phyloP scores from a whole-genome alignment of 2,888 invertebrate genomes.

The Ochropacha duplaris region DNA sequence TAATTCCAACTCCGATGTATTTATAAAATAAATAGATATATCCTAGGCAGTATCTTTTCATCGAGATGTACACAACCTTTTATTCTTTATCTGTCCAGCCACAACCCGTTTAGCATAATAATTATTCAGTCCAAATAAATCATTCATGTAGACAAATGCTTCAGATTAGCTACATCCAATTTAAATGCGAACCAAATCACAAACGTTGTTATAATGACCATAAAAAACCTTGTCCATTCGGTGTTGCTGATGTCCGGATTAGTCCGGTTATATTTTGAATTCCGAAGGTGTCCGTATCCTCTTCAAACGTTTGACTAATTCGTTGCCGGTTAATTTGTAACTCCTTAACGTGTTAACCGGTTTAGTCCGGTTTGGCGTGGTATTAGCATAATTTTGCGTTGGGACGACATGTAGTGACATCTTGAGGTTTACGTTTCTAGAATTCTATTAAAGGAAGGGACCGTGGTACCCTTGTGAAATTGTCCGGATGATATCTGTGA shows the following conservation, averaged over 20 bases:
- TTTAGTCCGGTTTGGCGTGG: constrained; percentile 16
- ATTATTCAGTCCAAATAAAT: not conserved
- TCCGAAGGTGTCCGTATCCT: constrained; percentile 38
- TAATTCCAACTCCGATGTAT: no score
- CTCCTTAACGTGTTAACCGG: constrained; percentile 23
- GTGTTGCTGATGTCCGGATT: constrained; percentile 22
- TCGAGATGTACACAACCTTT: not conserved
- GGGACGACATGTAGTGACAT: constrained; percentile 9
- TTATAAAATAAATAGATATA: no score
- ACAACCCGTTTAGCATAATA: not conserved
- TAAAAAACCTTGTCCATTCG: not conserved
- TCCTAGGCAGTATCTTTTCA: not conserved
- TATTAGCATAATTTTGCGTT: constrained; percentile 19
- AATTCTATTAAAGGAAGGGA: not conserved
- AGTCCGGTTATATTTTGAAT: constrained; percentile 44
- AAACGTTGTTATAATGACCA: not conserved
- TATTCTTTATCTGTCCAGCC: not conserved
- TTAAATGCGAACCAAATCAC: not conserved
- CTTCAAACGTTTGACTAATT: constrained; percentile 27
- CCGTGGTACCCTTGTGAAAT: not conserved
- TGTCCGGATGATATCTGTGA: not conserved
- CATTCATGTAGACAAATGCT: not conserved
- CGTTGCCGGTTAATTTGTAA: constrained; percentile 25
- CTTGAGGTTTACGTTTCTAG: constrained; percentile 5
- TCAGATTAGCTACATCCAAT: not conserved